Evolutionary conservation across 2,113 vertebrate genomes (phyloP), one percentile per base, ranked within the genome.

Genomic region (Sinocyclocheilus anophthalmus): DNA sequence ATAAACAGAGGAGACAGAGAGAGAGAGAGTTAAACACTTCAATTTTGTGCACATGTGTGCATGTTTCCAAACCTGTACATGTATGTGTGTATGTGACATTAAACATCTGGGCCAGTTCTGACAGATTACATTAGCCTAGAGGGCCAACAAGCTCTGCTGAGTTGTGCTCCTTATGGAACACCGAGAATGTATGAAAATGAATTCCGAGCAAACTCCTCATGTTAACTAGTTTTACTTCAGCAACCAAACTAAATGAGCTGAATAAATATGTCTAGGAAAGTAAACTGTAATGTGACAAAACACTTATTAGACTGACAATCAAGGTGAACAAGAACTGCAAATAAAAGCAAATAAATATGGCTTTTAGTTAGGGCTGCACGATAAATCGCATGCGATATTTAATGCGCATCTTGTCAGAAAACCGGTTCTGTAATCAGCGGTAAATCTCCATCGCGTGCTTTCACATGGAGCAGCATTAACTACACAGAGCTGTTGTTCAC

Each of bases 141-240:
- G 81, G 85, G 73, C n/a, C 16, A 42, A 42, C 20, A 22, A 42
- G 37, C 76, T 77, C 55, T 55, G 37, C 77, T 81, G 76, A 48
- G 77, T 20, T 24, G 4, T 13, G 45, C 39, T 78, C 33, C 20
- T 73, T 59, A 45, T 50, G 39, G 5, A 3, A 73, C 37, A 45
- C 30, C 3, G 61, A 57, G 39, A 84, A 63, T 24, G 39, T 67
- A 63, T 22, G 18, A 69, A 45, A 84, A 59, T 84, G 24, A 12
- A 76, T 83, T 87, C 63, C 79, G 24, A 55, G 63, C 18, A n/a
- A 77, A 55, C 14, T 42, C 30, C 59, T 63, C 14, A 55, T 75
- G 86, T 88, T 78, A 83, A 79, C 63, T 55, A 85, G 61, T 50
- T 12, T 79, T 83, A 75, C 5, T 76, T 72, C 57, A 26, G 79